Base-by-base conservation (phyloP, 2,113 vertebrate genomes). In the Calyptommatus sinebrachiatus region DNA sequence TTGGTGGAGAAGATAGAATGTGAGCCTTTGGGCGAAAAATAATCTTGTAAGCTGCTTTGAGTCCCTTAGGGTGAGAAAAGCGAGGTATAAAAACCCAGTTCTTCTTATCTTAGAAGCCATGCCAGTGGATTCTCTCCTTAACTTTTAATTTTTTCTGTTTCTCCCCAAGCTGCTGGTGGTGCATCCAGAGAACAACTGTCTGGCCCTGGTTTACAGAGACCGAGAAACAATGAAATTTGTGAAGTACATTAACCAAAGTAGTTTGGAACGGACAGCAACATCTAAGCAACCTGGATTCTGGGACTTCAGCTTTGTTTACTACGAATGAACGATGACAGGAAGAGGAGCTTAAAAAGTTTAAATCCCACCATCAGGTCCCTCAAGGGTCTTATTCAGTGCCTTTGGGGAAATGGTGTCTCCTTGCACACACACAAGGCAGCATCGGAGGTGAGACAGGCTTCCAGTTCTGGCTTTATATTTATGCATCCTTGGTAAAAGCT, bases 171-270 rank as follows among this genome's bases (percentile, higher is more conserved):
- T 99, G 62, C 92, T 99, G 80, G 97, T 96, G 0, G 96, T 99
- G 73, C 95, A 94, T 87, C 98, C 98, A 73, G 97, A 99, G 88
- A 96, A 96, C 84, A 99, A 99, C 88, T 97, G 96, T 61, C 93
- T 99, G 81, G 97, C 97, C 22, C 91, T 99, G 46, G 94, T 99
- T 85, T 99, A 98, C 89, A 96, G 97, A 94, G 98, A 99, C 88
- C 97, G 92, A 92, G 97, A 99, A 89, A 99, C 98, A 0, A 94
- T 99, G 81, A 97, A 96, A 85, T 99, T 99, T 88, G 96, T 99
- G 86, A 99, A 99, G 90, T 96, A 99, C 45, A 85, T 99, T 88
- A 99, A 98, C 88, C 95, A 97, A 75, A 94, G 84, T 77, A 96
- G 97, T 88, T 87, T 91, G 41, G 89, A 84, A 28, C 87, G 66